Evolutionary conservation across 2,888 invertebrate genomes (phyloP), one percentile per base, ranked within the genome.

Genomic region (Aporophyla lueneburgensis): DNA sequence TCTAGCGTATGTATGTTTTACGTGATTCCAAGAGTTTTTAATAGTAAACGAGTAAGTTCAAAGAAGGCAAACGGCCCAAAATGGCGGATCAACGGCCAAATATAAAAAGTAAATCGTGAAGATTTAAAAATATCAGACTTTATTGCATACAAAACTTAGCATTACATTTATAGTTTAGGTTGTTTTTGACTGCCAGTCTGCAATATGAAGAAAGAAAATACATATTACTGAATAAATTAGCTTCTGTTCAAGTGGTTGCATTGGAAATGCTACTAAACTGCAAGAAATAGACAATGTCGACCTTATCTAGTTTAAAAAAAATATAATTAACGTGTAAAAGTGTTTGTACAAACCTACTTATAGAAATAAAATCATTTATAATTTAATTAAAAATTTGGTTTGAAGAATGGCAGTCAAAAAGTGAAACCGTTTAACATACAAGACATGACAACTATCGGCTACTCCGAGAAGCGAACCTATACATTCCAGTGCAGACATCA

Each of bases 121-220:
- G 73, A 86, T 86, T 88, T 84, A 88, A 87, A 77, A 87, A 87
- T 87, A 87, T 87, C 86, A 87, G 86, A 87, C 86, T 87, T 87
- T 88, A 87, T 87, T 87, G 86, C 87, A 81, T 87, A 88, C 83
- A 88, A 88, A 88, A 87, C 86, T 88, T 87, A 87, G 83, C 77
- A 83, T 85, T 81, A 87, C 74, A 72, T 70, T 78, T 71, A 84
- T 67, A 71, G 33, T 67, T 58, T 54, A 14, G 24, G 72, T 76
- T 24, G 54, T 56, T n/a, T 67, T 70, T 71, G 67, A 78, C 71
- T 79, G 71, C 67, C 78, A 73, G 56, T 54, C 24, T 10, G 33
- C 24, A 61, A 62, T n/a, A 54, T 33, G 21, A 33, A 33, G 21
- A 33, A 33, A 21, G 0, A 49, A 43, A 72, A 58, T 12, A 58